Evolutionary conservation across 2,888 invertebrate genomes (phyloP).

Genomic region (Nowickia ferox): DNA sequence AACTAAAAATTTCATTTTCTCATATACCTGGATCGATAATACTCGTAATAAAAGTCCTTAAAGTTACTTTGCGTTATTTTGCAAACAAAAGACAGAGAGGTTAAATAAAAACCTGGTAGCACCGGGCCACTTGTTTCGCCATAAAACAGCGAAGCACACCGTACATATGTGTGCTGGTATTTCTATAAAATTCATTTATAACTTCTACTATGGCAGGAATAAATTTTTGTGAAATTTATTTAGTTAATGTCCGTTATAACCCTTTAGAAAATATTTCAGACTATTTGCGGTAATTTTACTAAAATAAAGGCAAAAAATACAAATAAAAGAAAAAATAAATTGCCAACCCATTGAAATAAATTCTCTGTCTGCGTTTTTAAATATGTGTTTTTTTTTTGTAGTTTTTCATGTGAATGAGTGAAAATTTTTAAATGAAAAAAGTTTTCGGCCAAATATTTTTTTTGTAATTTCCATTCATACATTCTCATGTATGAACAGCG

Average conservation of each 20-base stretch:
- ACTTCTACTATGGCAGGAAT: slow-evolving; percentile 54
- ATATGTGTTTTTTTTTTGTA: slow-evolving; percentile 30
- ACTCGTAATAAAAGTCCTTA: too few relatives aligned
- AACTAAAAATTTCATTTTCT: too few relatives aligned
- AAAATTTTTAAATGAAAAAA: slow-evolving; percentile 67
- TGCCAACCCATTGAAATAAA: slow-evolving; percentile 54
- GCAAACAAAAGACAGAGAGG: too few relatives aligned
- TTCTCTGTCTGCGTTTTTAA: slow-evolving; percentile 63
- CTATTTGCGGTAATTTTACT: slow-evolving; percentile 59
- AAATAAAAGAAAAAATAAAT: slow-evolving; percentile 16
- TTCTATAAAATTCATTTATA: slow-evolving; percentile 39
- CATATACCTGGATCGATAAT: too few relatives aligned
- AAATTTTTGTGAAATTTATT: slow-evolving; percentile 64
- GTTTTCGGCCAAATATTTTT: slow-evolving; percentile 53
- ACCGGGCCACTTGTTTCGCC: too few relatives aligned
- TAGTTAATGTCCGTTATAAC: slow-evolving; percentile 58
- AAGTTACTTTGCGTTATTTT: too few relatives aligned
- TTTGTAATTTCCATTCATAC: slow-evolving; percentile 37
- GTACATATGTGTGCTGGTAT: too few relatives aligned
- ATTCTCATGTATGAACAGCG: slow-evolving; percentile 6
- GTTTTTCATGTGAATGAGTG: slow-evolving; percentile 52
- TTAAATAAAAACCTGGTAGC: too few relatives aligned
- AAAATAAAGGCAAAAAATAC: slow-evolving; percentile 24
- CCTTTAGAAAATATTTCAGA: slow-evolving; percentile 67
- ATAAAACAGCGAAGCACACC: too few relatives aligned